Evolutionary conservation across 1,140 invertebrate species (phyloP).

Genomic region (Oryctes rhinoceros): DNA sequence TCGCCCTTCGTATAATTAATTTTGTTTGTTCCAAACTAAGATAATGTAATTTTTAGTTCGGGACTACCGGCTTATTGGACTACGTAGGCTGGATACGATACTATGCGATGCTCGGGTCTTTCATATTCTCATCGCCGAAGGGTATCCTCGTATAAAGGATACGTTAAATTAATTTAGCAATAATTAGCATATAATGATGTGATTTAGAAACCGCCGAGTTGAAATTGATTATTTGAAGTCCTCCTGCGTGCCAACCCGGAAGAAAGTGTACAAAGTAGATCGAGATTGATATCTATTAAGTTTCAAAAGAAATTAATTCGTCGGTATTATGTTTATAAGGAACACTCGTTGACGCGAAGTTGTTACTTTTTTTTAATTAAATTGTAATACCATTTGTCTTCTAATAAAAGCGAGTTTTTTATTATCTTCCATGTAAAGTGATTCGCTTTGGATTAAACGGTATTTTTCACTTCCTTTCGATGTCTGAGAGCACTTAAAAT

Average conservation of each 20-base stretch:
- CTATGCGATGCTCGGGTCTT: not conserved
- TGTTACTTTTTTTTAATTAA: no score
- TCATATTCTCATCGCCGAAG: not conserved
- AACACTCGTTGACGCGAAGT: no score
- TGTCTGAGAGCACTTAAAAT: no score
- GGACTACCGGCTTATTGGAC: not conserved
- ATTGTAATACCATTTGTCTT: no score
- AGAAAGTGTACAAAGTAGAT: not conserved
- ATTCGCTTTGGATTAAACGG: no score
- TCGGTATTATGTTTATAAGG: no score
- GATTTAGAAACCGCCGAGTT: constrained; percentile 35
- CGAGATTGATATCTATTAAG: no score
- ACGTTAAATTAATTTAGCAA: constrained; percentile 24
- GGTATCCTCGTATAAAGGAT: not conserved
- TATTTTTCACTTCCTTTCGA: no score
- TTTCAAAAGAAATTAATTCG: no score
- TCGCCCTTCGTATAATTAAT: constrained; percentile 31
- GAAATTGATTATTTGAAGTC: constrained; percentile 23
- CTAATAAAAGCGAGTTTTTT: no score
- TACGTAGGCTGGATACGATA: no score
- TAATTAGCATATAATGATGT: constrained; percentile 38
- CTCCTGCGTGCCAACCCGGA: not conserved
- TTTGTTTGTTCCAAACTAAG: constrained; percentile 35
- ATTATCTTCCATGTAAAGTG: no score
- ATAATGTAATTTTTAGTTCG: constrained; percentile 34